Evolutionary conservation across 2,888 invertebrate species (phyloP), one percentile per base, ranked within the genome.

Genomic region (Tiphia femorata): DNA sequence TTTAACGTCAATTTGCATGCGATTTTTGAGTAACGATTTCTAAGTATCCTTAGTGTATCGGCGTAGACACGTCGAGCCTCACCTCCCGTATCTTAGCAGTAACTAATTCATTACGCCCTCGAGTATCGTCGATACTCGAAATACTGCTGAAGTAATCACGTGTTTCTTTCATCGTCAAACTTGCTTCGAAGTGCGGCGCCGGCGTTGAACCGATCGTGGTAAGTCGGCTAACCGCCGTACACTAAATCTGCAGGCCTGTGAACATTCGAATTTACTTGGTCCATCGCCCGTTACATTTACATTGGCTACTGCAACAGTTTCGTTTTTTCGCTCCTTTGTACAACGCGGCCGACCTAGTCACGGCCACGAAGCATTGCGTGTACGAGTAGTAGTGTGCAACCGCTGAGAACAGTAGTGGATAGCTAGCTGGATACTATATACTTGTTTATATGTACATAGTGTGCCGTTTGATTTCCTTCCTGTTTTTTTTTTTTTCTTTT

Each of bases 121-220:
- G 42, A 49, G 49, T 51, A 57, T 55, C 53, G 54, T 17, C 42
- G 54, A 43, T 50, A 25, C 30, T 51, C 50, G 12, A 58, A 60
- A 71, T 46, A 71, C 54, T 67, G 74, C 74, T 68, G 63, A 73
- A 80, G 81, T 82, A 82, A 82, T 81, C 70, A 80, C 76, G 74
- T 81, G 76, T 79, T 73, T 77, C 77, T 82, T 81, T 78, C 75
- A 77, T 81, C 78, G 75, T 74, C 74, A 79, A 77, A 80, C 79
- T 82, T 81, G 80, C 81, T 79, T 76, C 78, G 77, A 83, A 83
- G 83, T 78, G 77, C 76, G 81, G 79, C 73, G 69, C 77, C 68
- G 86, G 93, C 89, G 93, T 94, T 88, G 95, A 95, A 89, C 96
- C 95, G 84, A 95, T 96, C 86, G 94, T 96, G 92, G 96, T 96